Evolutionary conservation across 2,888 invertebrate genomes (phyloP), one percentile per base, ranked within the genome.

Genomic region (Cartodere bifasciata): DNA sequence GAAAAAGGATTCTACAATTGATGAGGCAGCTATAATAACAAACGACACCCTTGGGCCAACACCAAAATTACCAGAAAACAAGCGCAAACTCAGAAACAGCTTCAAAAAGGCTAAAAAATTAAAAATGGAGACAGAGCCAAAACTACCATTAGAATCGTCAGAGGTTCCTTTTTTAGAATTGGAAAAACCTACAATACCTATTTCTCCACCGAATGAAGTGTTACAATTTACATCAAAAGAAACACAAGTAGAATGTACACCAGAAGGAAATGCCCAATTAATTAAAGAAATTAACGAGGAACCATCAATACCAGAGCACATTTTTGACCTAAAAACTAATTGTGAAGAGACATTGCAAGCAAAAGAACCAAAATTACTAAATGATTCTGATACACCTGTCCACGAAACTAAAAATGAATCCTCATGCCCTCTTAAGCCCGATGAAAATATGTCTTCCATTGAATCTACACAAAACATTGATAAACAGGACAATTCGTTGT

Each of bases 51-150:
- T n/a, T n/a, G n/a, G n/a, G n/a, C n/a, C n/a, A n/a, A 30, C 30
- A 10, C 12, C 28, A 23, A 11, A 25, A n/a, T 15, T 25, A 7
- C 32, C 36, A 20, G 31, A 31, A 13, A 48, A 43, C 23, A 50
- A 49, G 27, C 42, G 47, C 7, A 49, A 47, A 34, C 26, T 51
- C 10, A 43, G 42, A 27, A 44, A 45, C 10, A 45, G 46, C 27
- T 47, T 55, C 20, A 45, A 51, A 27, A 51, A 47, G 37, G 46
- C 50, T 5, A 52, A 51, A 29, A 47, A 46, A 35, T 23, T 45
- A 12, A 48, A 49, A 37, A 38, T 41, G 12, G 45, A 46, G 7
- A 22, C 31, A 28, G n/a, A n/a, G n/a, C n/a, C n/a, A n/a, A n/a
- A n/a, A n/a, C n/a, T n/a, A 32, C 13, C 23, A 38, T 3, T 29